These are phyloP conservation scores for Mamestra brassicae DNA, from an alignment of 2,888 invertebrate species.

Conservation along the genomic window DNA sequence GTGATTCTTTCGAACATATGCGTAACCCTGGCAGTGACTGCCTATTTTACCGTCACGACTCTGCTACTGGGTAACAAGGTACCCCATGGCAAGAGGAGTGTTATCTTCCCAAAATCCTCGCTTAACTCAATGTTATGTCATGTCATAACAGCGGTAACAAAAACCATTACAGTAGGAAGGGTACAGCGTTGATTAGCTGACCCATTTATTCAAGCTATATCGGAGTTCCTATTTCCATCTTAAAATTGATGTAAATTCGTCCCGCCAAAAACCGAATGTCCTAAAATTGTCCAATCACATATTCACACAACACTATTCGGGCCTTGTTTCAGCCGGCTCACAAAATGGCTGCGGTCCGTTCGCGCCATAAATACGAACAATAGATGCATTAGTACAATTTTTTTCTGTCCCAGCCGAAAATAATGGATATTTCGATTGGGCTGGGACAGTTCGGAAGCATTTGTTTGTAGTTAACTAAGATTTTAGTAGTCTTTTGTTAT, in stretches of 20 bases:
- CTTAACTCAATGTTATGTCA: too few species aligned
- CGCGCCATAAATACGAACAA: constrained; percentile 71
- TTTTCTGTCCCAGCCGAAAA: constrained; percentile 62
- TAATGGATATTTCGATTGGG: constrained; percentile 62
- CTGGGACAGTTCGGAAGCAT: constrained; percentile 32
- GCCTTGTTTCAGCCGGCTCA: constrained; percentile 58
- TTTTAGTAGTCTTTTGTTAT: constrained; percentile 32
- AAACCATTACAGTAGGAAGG: neutral
- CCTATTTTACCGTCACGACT: too few species aligned
- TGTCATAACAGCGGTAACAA: neutral
- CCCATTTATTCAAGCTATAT: neutral
- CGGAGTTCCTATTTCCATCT: constrained; percentile 7
- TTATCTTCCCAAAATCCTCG: neutral
- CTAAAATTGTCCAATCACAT: constrained; percentile 44
- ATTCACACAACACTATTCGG: constrained; percentile 56
- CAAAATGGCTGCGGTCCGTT: constrained; percentile 66
- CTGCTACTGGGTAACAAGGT: too few species aligned
- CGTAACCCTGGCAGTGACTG: too few species aligned
- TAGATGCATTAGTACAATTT: constrained; percentile 75
- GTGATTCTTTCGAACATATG: too few species aligned
- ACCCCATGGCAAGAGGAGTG: too few species aligned
- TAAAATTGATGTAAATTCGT: constrained; percentile 32
- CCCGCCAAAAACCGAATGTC: constrained; percentile 34
- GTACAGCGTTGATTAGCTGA: constrained; percentile 6
- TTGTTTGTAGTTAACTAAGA: constrained; percentile 47